These are phyloP conservation scores for Aphyosemion australe DNA, from an alignment of 2,113 vertebrate species.

Conservation along the genomic window DNA sequence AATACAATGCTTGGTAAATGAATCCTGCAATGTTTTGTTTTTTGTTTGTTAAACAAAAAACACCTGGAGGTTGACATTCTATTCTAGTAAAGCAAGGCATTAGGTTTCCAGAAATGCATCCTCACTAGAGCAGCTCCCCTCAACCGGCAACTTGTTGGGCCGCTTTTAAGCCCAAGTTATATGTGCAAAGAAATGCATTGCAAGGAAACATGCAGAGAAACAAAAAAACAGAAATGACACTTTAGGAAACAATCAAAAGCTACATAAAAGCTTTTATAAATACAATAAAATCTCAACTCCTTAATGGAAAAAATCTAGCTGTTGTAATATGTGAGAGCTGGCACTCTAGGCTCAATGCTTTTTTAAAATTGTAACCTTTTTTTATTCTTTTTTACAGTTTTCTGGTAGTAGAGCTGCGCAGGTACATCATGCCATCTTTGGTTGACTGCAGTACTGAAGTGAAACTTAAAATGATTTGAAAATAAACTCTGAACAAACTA, in stretches of 20 bases:
- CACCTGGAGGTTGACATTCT: constrained; percentile 87
- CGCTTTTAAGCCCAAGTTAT: constrained; percentile 86
- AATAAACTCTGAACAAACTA: constrained; percentile 65
- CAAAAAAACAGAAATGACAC: constrained; percentile 81
- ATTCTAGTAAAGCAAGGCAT: constrained; percentile 91
- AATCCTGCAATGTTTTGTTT: constrained; percentile 85
- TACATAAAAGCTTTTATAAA: constrained; percentile 95
- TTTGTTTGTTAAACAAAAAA: constrained; percentile 52
- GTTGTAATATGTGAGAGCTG: constrained; percentile 93
- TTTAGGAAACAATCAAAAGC: constrained; percentile 88
- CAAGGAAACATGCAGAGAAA: constrained; percentile 97
- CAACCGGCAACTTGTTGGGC: constrained; percentile 91
- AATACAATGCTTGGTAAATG: constrained; percentile 92
- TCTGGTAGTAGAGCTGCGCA: constrained; percentile 85
- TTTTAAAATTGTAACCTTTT: constrained; percentile 28
- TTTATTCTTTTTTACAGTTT: constrained; percentile 38
- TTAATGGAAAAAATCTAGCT: constrained; percentile 90
- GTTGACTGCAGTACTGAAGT: constrained; percentile 98
- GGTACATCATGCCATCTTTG: constrained; percentile 99
- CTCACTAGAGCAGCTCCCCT: constrained; percentile 94
- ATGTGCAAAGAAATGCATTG: constrained; percentile 99
- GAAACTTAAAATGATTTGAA: constrained; percentile 76
- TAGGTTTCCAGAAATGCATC: constrained; percentile 87
- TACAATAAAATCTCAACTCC: constrained; percentile 93
- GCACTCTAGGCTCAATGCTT: constrained; percentile 90